Conservation (phyloP, 1,140 invertebrate species). For the Drosophila yakuba region DNA sequence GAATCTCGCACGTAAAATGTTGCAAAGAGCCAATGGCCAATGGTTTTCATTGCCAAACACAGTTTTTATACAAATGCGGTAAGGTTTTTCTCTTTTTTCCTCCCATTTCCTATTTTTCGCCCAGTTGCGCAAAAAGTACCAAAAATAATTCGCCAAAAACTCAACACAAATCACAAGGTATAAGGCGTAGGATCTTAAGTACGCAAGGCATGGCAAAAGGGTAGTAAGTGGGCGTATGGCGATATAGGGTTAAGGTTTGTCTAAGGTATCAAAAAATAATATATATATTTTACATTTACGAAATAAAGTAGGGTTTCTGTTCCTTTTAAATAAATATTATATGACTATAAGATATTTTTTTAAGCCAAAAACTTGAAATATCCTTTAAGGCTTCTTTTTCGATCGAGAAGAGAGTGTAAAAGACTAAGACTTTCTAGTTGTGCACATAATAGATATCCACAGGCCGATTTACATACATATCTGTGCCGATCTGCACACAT, state of each 20-base stretch:
- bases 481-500: not conserved
- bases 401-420: constrained; percentile 13
- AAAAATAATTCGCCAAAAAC: constrained; percentile 30
- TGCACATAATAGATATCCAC: constrained; percentile 16
- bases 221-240: not conserved
- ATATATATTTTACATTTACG: too few relatives aligned
- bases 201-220: not conserved
- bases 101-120: constrained; percentile 47
- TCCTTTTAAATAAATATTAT: not conserved
- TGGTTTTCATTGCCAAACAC: constrained; percentile 74
- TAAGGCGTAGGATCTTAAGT: not conserved
- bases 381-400: not conserved
- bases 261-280: not conserved
- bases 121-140: constrained; percentile 63
- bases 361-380: too few relatives aligned
- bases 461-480: not conserved
- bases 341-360: not conserved
- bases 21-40: constrained; percentile 59
- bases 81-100: constrained; percentile 31
- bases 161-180: constrained; percentile 8
- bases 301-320: too few relatives aligned
- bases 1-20: constrained; percentile 66
- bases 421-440: not conserved
- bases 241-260: not conserved
- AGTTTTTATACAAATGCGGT: constrained; percentile 65